Conservation (phyloP, 2,888 invertebrate species). For the Pammene fasciana region DNA sequence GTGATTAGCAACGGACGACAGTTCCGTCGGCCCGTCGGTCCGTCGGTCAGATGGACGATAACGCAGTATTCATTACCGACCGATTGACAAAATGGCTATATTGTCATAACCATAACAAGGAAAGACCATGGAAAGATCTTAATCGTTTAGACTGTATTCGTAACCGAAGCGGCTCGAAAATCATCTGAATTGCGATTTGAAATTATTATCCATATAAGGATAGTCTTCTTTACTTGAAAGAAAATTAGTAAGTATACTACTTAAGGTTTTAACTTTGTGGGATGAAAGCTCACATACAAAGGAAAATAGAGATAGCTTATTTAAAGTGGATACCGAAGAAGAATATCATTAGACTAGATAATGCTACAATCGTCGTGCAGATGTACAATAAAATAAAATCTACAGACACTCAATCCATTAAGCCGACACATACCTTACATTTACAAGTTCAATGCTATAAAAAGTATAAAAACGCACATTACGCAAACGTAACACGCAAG, state of each 20-base stretch:
- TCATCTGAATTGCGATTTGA: too few relatives aligned
- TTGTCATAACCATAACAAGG: constrained; percentile 13
- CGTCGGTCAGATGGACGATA: constrained; percentile 34
- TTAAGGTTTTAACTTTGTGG: too few relatives aligned
- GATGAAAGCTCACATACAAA: too few relatives aligned
- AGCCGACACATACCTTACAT: constrained; percentile 1
- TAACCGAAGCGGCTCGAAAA: too few relatives aligned
- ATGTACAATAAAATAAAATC: constrained; percentile 2
- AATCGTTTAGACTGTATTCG: too few relatives aligned
- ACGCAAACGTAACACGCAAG: constrained; percentile 27
- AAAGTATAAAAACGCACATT: constrained; percentile 18
- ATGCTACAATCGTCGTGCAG: not conserved
- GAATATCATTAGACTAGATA: not conserved
- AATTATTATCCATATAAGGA: too few relatives aligned
- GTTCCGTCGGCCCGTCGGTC: constrained; percentile 19
- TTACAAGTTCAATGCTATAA: constrained; percentile 35
- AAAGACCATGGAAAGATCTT: not conserved
- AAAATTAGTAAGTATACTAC: too few relatives aligned
- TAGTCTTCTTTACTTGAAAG: too few relatives aligned
- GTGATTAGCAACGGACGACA: constrained; percentile 69
- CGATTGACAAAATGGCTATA: constrained; percentile 21
- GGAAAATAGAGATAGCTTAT: too few relatives aligned
- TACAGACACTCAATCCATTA: constrained; percentile 17
- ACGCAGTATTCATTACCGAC: constrained; percentile 30
- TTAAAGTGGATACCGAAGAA: too few relatives aligned